Evolutionary conservation across 2,113 vertebrate species (phyloP).

Genomic region (Phoxinus phoxinus): DNA sequence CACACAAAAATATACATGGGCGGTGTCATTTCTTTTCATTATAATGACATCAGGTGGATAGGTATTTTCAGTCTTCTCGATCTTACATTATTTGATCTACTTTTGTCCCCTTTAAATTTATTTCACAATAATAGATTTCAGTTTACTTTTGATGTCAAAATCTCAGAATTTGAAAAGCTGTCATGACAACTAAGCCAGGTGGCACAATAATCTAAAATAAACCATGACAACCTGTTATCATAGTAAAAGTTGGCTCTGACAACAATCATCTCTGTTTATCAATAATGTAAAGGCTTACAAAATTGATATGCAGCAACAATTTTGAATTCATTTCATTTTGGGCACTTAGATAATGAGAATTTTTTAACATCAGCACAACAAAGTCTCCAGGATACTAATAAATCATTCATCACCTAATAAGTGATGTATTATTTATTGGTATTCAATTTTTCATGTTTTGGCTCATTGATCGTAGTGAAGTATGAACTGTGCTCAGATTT

Average conservation of each 20-base stretch:
- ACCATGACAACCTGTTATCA: constrained; percentile 13
- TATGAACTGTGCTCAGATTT: constrained; percentile 7
- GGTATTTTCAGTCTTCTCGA: background rate
- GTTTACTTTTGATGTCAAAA: constrained; percentile 21
- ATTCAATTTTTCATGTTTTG: constrained; percentile 48
- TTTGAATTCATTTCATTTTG: constrained; percentile 41
- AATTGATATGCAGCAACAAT: constrained; percentile 31
- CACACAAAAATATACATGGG: background rate
- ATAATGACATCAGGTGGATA: background rate
- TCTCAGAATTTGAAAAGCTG: constrained; percentile 17
- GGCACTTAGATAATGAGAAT: constrained; percentile 34
- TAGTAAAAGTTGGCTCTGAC: background rate
- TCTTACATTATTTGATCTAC: background rate
- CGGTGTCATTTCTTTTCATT: background rate
- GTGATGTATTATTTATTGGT: constrained; percentile 47
- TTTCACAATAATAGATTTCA: background rate
- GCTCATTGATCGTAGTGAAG: constrained; percentile 1
- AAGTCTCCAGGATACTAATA: constrained; percentile 48
- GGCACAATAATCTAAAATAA: constrained; percentile 15
- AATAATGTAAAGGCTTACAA: constrained; percentile 46
- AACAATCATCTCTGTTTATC: constrained; percentile 14
- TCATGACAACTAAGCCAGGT: constrained; percentile 11
- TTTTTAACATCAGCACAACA: constrained; percentile 46
- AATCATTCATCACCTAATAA: constrained; percentile 48
- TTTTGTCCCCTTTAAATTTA: background rate